phyloP scores from a whole-genome alignment of 1,140 invertebrate genomes.

The Drosophila sproati region DNA sequence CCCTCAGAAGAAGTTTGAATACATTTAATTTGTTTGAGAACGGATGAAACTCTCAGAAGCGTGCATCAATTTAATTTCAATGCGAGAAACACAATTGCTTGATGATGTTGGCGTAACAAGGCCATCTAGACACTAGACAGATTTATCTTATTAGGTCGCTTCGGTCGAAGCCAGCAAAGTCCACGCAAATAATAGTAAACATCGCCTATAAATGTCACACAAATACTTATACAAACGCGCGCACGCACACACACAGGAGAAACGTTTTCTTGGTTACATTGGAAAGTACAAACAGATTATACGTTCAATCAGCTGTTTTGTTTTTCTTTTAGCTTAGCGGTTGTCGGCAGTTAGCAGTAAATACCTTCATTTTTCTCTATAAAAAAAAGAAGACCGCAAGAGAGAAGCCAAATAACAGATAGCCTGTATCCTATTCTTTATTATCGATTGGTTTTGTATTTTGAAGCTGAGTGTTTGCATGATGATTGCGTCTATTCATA shows the following conservation, averaged over 20 bases:
- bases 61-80: slow-evolving; percentile 10
- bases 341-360: background rate
- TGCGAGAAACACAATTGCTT: slow-evolving; percentile 15
- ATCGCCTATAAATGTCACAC: slow-evolving; percentile 7
- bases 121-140: slow-evolving; percentile 1
- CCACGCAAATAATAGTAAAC: background rate
- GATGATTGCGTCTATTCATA: slow-evolving; percentile 1
- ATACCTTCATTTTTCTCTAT: background rate
- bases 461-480: background rate
- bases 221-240: background rate
- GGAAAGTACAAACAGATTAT: background rate
- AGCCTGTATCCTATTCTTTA: background rate
- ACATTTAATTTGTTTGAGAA: background rate
- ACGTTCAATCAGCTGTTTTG: too few relatives aligned
- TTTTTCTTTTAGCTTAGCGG: too few relatives aligned
- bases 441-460: background rate
- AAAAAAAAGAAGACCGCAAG: background rate
- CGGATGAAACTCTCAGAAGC: background rate
- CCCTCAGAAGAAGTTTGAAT: too few relatives aligned
- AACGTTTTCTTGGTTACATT: slow-evolving; percentile 4
- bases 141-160: slow-evolving; percentile 45
- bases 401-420: background rate
- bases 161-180: slow-evolving; percentile 16
- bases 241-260: background rate
- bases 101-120: background rate